phyloP scores from a whole-genome alignment of 2,888 invertebrate genomes.

The Scotopteryx bipunctaria region DNA sequence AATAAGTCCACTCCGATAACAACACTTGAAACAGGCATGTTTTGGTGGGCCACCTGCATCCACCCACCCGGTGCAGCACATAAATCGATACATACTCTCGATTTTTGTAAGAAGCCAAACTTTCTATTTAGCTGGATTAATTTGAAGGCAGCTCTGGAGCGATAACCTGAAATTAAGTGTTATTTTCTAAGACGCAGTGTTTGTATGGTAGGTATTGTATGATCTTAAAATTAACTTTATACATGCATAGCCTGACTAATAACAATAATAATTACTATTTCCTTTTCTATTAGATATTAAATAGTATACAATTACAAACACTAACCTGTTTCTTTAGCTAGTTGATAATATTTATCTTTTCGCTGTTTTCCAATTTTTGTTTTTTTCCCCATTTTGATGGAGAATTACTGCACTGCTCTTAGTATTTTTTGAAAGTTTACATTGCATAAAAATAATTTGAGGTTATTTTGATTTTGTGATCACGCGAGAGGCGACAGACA shows the following conservation, averaged over 20 bases:
- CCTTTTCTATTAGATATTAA: too few relatives aligned
- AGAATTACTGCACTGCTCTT: background rate
- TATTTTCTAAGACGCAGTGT: too few relatives aligned
- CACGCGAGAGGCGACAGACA: too few relatives aligned
- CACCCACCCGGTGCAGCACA: constrained; percentile 99
- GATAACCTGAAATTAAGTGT: constrained; percentile 86
- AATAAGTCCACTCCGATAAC: constrained; percentile 98
- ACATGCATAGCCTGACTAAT: too few relatives aligned
- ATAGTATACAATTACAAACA: too few relatives aligned
- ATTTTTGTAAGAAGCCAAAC: constrained; percentile 97
- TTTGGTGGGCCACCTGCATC: constrained; percentile 99
- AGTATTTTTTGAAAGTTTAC: constrained; percentile 21
- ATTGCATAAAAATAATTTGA: constrained; percentile 8
- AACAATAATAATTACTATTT: too few relatives aligned
- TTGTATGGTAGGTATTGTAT: too few relatives aligned
- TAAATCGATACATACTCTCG: constrained; percentile 97
- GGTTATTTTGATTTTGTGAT: constrained; percentile 11
- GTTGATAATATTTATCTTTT: constrained; percentile 98
- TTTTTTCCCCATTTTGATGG: constrained; percentile 94
- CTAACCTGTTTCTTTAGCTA: constrained; percentile 98
- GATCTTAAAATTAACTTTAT: too few relatives aligned
- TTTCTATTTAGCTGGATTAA: constrained; percentile 98
- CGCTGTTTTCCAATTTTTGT: constrained; percentile 98
- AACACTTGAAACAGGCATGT: constrained; percentile 98
- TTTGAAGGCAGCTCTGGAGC: constrained; percentile 99